Evolutionary conservation across 2,797 vertebrate species (phyloP).

Genomic region (Sandelia bainsii): DNA sequence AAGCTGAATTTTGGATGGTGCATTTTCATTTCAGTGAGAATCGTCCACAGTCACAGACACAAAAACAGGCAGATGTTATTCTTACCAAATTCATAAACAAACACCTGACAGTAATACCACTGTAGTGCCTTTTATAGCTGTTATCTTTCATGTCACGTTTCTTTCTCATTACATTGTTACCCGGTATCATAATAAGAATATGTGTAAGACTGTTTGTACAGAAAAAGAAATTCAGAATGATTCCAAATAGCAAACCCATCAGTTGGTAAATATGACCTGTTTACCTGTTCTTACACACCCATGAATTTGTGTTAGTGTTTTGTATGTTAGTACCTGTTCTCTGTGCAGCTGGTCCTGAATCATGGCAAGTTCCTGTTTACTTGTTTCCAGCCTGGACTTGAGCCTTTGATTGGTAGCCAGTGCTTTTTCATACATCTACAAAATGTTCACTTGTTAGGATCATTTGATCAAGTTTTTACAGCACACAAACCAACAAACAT

Average conservation of each 20-base stretch:
- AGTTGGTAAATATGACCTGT: neutral
- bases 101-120: constrained; percentile 1
- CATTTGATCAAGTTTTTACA: neutral
- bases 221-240: no score
- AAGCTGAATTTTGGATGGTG: neutral
- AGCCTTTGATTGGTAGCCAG: constrained; percentile 92
- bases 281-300: neutral
- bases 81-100: neutral
- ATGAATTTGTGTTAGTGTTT: neutral
- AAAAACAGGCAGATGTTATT: neutral
- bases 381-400: constrained; percentile 90
- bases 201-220: neutral
- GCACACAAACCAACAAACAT: neutral
- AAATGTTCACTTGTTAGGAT: constrained; percentile 37
- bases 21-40: neutral
- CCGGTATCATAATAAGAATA: neutral
- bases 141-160: constrained; percentile 31
- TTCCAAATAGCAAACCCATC: neutral
- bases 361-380: constrained; percentile 88
- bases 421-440: constrained; percentile 92
- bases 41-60: constrained; percentile 14
- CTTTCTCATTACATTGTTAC: constrained; percentile 1
- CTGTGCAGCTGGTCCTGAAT: constrained; percentile 91
- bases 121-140: constrained; percentile 1
- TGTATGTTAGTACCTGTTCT: constrained; percentile 84